Evolutionary conservation across 2,797 vertebrate species (phyloP).

Genomic region (Scyliorhinus canicula): DNA sequence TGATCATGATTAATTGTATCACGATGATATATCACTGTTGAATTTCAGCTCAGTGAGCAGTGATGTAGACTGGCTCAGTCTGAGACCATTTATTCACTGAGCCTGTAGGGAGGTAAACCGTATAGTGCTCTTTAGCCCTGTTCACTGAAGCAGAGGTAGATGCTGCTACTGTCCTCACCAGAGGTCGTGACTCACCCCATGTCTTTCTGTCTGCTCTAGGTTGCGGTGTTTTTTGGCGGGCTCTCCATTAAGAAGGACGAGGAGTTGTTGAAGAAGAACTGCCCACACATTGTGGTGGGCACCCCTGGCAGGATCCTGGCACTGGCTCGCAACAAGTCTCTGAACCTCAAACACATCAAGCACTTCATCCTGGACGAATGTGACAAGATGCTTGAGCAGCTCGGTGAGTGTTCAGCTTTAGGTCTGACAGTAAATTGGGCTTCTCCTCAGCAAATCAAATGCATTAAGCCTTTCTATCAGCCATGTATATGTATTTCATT

Average conservation of each 20-base stretch:
- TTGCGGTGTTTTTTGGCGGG: slow-evolving; percentile 73
- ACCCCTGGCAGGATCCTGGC: slow-evolving; percentile 70
- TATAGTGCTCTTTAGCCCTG: not conserved
- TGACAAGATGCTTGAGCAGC: slow-evolving; percentile 77
- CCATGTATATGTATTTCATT: too few species aligned
- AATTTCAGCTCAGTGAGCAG: too few species aligned
- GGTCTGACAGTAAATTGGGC: too few species aligned
- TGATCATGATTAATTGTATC: too few species aligned
- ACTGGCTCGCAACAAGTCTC: slow-evolving; percentile 69
- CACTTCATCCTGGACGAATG: slow-evolving; percentile 78
- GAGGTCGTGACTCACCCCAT: not conserved
- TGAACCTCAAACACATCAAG: slow-evolving; percentile 72
- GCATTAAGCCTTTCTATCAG: too few species aligned
- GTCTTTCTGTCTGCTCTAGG: slow-evolving; percentile 50
- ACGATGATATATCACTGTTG: too few species aligned
- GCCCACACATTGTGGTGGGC: slow-evolving; percentile 71
- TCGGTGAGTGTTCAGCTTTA: slow-evolving; percentile 56
- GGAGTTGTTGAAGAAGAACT: slow-evolving; percentile 72
- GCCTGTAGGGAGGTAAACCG: not conserved
- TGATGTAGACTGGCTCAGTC: not conserved
- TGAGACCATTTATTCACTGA: not conserved
- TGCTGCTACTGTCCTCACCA: not conserved
- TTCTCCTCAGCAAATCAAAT: too few species aligned
- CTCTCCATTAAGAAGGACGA: slow-evolving; percentile 74
- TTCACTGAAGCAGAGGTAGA: not conserved